These are phyloP conservation scores for Phalacrocorax brasilianus DNA, from an alignment of 2,113 vertebrate species.

Conservation along the genomic window DNA sequence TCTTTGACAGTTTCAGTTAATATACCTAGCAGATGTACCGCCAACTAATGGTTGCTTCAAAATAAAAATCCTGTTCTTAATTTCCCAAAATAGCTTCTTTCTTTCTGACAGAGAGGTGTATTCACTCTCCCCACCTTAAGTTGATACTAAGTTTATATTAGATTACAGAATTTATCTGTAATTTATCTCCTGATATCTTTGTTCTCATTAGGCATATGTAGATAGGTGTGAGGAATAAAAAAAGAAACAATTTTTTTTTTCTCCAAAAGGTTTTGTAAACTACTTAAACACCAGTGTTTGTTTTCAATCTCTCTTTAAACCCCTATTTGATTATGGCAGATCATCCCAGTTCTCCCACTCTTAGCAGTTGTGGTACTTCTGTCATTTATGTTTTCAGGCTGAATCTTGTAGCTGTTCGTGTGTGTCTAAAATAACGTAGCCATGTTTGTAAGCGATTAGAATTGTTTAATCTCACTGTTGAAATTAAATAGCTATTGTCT, in stretches of 20 bases:
- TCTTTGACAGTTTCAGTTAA: background rate
- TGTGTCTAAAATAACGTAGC: constrained; percentile 32
- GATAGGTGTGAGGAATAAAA: background rate
- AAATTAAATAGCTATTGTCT: constrained; percentile 30
- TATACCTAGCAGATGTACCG: background rate
- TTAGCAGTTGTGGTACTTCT: background rate
- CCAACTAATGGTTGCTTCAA: background rate
- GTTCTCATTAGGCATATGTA: background rate
- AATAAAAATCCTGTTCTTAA: background rate
- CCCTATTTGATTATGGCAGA: background rate
- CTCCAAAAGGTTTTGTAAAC: background rate
- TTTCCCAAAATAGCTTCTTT: background rate
- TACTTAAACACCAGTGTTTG: background rate
- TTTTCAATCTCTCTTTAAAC: background rate
- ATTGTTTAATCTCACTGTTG: constrained; percentile 30
- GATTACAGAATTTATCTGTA: background rate
- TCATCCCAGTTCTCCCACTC: background rate
- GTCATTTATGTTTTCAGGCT: background rate
- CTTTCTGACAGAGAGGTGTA: background rate
- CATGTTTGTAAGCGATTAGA: constrained; percentile 35
- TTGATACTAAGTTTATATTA: background rate
- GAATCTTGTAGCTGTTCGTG: background rate
- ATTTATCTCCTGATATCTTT: constrained; percentile 19
- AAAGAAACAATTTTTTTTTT: background rate
- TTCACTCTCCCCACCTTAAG: background rate